Base-by-base conservation (phyloP, 1,140 invertebrate species). In the Lucilia cuprina region DNA sequence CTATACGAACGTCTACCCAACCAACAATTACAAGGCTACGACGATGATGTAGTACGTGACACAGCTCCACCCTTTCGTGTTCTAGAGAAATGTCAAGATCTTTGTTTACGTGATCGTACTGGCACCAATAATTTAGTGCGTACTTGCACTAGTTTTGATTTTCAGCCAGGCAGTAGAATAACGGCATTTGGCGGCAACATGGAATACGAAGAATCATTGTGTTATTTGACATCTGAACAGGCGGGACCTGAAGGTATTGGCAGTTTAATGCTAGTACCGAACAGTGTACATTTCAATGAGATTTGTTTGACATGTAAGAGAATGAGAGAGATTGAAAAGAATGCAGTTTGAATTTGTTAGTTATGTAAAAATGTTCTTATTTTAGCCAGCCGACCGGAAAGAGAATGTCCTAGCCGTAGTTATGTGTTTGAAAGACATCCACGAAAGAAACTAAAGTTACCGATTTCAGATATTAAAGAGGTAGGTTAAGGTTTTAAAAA, bases 141-240 rank as follows among this genome's bases (percentile, higher is more conserved):
- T 83, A 93, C 94, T 2, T 98, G 97, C 89, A 95, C 95, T 50
- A 97, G 96, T 30, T 97, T 98, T 84, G 96, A 98, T 91, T 98
- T 98, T 88, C 95, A 97, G 91, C 96, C 97, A 0, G 97, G 97
- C 70, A 95, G 94, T 87, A 93, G 96, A 25, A 96, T 96, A 84
- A 95, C 95, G 34, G 95, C 95, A 0, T 96, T 95, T 88, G 96
- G 95, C 83, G 95, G 95, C 1, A 94, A 94, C 80, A 94, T 95
- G 0, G 96, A 97, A 88, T 98, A 97, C 87, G 96, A 97, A 89
- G 96, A 97, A 88, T 97, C 96, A 12, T 96, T 95, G n/a, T 98
- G 97, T 89, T 96, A 96, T 89, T 89, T 98, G 83, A 97, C 96
- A 9, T 93, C 95, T 12, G 96, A 97, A 90, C 96, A 96, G 93